phyloP scores from a whole-genome alignment of 2,113 vertebrate genomes.

The Hypocryptadius cinnamomeus region DNA sequence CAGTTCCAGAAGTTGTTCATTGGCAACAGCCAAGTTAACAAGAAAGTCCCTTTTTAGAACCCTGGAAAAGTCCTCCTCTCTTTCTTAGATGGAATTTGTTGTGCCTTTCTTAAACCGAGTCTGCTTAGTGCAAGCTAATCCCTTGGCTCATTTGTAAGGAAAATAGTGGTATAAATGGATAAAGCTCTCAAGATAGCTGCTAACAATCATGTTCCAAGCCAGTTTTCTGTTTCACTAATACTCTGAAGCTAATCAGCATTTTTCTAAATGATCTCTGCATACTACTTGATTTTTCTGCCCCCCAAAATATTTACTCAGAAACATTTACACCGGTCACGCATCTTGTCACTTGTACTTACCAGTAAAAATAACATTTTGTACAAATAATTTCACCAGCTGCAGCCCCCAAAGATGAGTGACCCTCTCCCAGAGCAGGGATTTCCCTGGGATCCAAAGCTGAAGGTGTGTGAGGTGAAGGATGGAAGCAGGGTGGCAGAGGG shows the following conservation, averaged over 20 bases:
- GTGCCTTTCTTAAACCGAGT: not conserved
- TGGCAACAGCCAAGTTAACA: not conserved
- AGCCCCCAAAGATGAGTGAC: not conserved
- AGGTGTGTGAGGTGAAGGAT: not conserved
- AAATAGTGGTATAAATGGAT: slow-evolving; percentile 10
- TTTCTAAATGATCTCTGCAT: not conserved
- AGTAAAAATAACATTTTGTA: not conserved
- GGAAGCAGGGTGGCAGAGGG: fast-evolving
- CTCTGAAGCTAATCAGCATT: slow-evolving; percentile 18
- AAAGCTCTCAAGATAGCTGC: slow-evolving; percentile 21
- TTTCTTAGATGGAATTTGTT: not conserved
- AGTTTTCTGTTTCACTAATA: slow-evolving; percentile 40
- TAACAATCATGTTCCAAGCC: slow-evolving; percentile 8
- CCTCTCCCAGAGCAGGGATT: not conserved
- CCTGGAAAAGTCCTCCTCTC: not conserved
- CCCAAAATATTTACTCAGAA: not conserved
- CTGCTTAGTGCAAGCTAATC: not conserved
- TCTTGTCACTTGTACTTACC: not conserved
- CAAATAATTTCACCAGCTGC: not conserved
- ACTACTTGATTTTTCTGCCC: not conserved
- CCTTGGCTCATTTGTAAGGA: not conserved
- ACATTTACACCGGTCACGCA: not conserved
- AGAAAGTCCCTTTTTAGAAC: not conserved
- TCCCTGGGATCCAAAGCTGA: not conserved
- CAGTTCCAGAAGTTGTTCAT: not conserved